Base-by-base conservation (phyloP, 2,888 invertebrate genomes). In the Agapostemon virescens region DNA sequence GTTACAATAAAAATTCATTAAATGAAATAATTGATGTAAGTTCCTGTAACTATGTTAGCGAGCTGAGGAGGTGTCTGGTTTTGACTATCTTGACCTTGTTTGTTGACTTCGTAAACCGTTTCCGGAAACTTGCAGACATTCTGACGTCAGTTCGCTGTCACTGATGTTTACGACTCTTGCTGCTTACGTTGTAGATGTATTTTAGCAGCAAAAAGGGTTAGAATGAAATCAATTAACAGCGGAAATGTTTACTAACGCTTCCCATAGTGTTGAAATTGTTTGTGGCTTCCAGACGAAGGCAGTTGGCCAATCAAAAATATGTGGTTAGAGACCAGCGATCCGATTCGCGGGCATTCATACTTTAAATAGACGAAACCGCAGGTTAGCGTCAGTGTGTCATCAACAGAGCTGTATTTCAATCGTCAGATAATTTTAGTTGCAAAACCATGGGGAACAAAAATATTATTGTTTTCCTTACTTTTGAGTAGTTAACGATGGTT, bases 281-380 rank as follows among this genome's bases (percentile, higher is more conserved):
- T 61, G 33, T 1, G 17, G 20, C 33, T 61, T 61, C 6, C 61
- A 58, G 58, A 20, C 20, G 17, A 30, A 61, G 20, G 33, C 20
- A 9, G 33, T 33, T 20, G 61, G 9, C 61, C 30, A 61, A 33
- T 61, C 33, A 30, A 61, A 61, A 61, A 61, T 20, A 30, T 20
- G 33, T 61, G 61, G 61, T 61, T 61, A 20, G 61, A 7, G 3
- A 33, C 33, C 20, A 33, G 9, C 20, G 33, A 9, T 33, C 20
- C 20, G 61, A 30, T 30, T 30, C 61, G 33, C 20, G 33, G 20
- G 61, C 33, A 61, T 33, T 20, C 30, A 61, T 61, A 61, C 7
- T 33, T 58, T 30, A 17, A 61, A 61, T 20, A 61, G 61, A 61
- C 17, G 61, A 61, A 61, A 61, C 33, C 33, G 20, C 61, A 61